A percentile compares a stretch with the other conserved stretches of the same genome.
Conservation (phyloP, 2,888 invertebrate species). For the Stictocephala bisonia region DNA sequence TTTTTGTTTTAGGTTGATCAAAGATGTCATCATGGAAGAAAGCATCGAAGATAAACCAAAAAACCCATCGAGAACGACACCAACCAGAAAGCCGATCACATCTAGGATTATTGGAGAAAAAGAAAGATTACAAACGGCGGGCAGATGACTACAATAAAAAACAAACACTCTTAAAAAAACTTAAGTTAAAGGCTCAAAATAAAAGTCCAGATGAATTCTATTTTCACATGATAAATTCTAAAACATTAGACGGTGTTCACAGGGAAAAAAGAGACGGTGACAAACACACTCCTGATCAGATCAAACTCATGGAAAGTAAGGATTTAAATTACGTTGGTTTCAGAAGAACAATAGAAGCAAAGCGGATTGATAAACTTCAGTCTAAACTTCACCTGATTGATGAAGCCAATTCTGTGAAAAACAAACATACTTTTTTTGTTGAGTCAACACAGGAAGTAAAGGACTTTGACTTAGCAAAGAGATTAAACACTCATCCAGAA, state of each 20-base stretch:
- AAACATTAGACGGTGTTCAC: constrained; percentile 69
- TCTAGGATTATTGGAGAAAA: constrained; percentile 87
- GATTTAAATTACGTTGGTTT: constrained; percentile 90
- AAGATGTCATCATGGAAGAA: constrained; percentile 93
- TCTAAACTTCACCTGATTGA: constrained; percentile 86
- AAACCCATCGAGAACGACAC: constrained; percentile 85
- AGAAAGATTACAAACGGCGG: constrained; percentile 85
- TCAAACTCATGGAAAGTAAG: constrained; percentile 90
- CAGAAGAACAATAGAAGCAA: constrained; percentile 85
- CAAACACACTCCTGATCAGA: constrained; percentile 84
- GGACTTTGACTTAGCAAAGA: constrained; percentile 75
- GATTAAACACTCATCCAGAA: constrained; percentile 79
- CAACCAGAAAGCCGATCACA: constrained; percentile 83
- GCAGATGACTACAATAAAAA: constrained; percentile 86
- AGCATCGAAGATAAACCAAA: constrained; percentile 85
- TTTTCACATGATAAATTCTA: constrained; percentile 95
- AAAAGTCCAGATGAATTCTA: constrained; percentile 99
- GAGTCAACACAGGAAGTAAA: constrained; percentile 69
- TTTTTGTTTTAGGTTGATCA: not conserved
- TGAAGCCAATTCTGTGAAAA: constrained; percentile 73
- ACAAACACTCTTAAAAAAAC: constrained; percentile 80
- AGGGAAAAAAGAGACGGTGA: constrained; percentile 67
- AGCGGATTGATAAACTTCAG: constrained; percentile 80
- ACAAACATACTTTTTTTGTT: constrained; percentile 85
- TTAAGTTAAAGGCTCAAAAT: constrained; percentile 86